A percentile compares a stretch with the other conserved stretches of the same genome.
Evolutionary conservation across 2,888 invertebrate species (phyloP).

Genomic region (Deilephila elpenor): DNA sequence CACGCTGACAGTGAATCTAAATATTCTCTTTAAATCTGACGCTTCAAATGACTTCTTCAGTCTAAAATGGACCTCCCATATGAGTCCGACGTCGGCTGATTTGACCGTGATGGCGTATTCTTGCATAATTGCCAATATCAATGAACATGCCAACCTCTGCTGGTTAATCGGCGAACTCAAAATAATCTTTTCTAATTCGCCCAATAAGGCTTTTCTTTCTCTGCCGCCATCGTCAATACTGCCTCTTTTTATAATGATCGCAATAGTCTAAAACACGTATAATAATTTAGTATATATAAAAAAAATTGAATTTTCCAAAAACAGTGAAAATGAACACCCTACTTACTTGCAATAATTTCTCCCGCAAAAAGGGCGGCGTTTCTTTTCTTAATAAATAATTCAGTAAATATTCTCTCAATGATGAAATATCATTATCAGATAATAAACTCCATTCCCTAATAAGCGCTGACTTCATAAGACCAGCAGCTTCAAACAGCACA

Average conservation of each 20-base stretch:
- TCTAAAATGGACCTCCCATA: constrained; percentile 94
- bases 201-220: constrained; percentile 87
- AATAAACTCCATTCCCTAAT: constrained; percentile 93
- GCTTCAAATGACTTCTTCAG: constrained; percentile 94
- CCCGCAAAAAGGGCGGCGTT: constrained; percentile 90
- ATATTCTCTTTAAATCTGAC: constrained; percentile 91
- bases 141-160: constrained; percentile 93
- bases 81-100: constrained; percentile 93
- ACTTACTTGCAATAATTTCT: constrained; percentile 87
- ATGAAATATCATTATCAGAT: constrained; percentile 87
- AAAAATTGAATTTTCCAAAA: too few species aligned
- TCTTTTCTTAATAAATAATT: constrained; percentile 89
- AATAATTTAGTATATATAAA: not conserved
- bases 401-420: constrained; percentile 90
- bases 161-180: constrained; percentile 90
- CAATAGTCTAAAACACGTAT: constrained; percentile 86
- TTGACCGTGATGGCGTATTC: constrained; percentile 94
- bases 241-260: constrained; percentile 94
- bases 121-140: constrained; percentile 93
- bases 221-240: constrained; percentile 90
- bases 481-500: constrained; percentile 94
- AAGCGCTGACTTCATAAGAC: constrained; percentile 91
- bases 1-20: constrained; percentile 82
- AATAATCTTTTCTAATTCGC: constrained; percentile 91
- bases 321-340: not conserved